A percentile compares a stretch with the other conserved stretches of the same genome.
phyloP scores from a whole-genome alignment of 2,888 invertebrate species.

The Pterostichus niger region DNA sequence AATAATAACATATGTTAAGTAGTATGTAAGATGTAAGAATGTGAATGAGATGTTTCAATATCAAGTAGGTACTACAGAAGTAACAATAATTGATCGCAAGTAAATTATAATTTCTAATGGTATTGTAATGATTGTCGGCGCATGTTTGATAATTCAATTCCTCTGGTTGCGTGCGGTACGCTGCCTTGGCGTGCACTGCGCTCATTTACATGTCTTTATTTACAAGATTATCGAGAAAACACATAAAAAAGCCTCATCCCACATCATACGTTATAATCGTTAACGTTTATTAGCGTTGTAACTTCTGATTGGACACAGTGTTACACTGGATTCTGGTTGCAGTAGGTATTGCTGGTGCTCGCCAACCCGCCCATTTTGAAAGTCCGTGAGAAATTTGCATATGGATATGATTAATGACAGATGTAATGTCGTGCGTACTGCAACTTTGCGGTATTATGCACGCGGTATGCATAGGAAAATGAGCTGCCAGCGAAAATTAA shows the following conservation, averaged over 20 bases:
- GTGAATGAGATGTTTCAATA: conserved; percentile 17
- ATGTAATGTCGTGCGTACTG: conserved; percentile 27
- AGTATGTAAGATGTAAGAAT: no score
- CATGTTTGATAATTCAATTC: conserved; percentile 2
- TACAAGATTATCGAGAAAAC: conserved; percentile 63
- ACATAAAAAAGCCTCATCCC: conserved; percentile 62
- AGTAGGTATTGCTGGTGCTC: no score
- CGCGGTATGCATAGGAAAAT: conserved; percentile 4
- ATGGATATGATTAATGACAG: conserved; percentile 52
- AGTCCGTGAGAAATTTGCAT: conserved; percentile 56
- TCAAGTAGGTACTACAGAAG: conserved; percentile 12
- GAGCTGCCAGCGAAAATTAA: not conserved
- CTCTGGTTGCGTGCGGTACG: conserved; percentile 52
- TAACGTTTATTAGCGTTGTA: conserved; percentile 63
- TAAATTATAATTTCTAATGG: conserved; percentile 32
- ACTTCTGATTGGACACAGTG: conserved; percentile 63
- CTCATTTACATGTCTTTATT: conserved; percentile 65
- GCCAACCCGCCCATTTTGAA: conserved; percentile 62
- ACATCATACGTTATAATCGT: conserved; percentile 61
- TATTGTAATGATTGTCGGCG: conserved; percentile 24
- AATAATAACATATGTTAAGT: conserved; percentile 8
- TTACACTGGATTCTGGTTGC: conserved; percentile 49
- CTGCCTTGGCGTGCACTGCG: conserved; percentile 52
- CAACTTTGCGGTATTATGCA: conserved; percentile 4
- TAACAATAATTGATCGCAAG: conserved; percentile 14